A percentile compares a stretch with the other conserved stretches of the same genome.
Evolutionary conservation across 1,140 invertebrate species (phyloP).

Genomic region (Drosophila sulfurigaster): DNA sequence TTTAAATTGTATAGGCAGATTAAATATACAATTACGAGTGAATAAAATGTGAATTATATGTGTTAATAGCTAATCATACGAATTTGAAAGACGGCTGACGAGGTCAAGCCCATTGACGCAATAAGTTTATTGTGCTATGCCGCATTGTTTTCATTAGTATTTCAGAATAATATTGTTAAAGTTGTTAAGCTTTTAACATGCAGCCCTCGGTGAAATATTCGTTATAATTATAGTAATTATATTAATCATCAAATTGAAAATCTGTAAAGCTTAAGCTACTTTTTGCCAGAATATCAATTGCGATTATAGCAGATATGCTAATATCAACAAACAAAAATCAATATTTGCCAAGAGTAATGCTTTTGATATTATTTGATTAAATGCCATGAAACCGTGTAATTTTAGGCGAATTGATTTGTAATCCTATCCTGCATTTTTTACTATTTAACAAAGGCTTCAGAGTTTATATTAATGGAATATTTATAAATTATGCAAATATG

Average conservation of each 20-base stretch:
- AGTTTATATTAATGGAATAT: neutral
- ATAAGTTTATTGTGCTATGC: neutral
- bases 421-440: neutral
- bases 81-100: neutral
- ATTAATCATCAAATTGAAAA: neutral
- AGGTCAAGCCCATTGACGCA: neutral
- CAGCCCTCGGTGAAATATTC: neutral
- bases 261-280: neutral
- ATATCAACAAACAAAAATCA: neutral
- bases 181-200: neutral
- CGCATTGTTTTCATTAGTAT: neutral
- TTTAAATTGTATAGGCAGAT: neutral
- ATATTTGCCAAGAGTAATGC: neutral
- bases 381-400: neutral
- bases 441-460: neutral
- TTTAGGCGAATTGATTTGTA: neutral
- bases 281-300: neutral
- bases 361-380: neutral
- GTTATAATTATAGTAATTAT: neutral
- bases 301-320: neutral
- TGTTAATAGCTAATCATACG: neutral
- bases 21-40: neutral
- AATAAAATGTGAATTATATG: conserved; percentile 2
- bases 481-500: neutral
- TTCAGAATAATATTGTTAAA: neutral